These are phyloP conservation scores for Catocala sponsa DNA, from an alignment of 2,888 invertebrate species.

Conservation along the genomic window DNA sequence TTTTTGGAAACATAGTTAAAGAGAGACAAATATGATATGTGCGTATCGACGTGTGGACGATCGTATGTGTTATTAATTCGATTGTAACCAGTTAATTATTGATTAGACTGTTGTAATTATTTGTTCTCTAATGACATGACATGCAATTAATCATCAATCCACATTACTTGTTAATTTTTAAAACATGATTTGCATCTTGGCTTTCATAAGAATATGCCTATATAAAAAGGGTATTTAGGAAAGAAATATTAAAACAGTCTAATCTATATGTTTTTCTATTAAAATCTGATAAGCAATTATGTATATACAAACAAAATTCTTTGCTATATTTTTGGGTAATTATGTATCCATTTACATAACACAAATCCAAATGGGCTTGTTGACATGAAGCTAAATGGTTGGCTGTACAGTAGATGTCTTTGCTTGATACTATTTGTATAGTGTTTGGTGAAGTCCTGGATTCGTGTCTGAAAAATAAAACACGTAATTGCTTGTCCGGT, in stretches of 20 bases:
- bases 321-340: constrained; percentile 1
- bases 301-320: constrained; percentile 44
- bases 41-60: constrained; percentile 86
- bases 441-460: constrained; percentile 57
- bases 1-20: constrained; percentile 82
- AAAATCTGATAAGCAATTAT: constrained; percentile 59
- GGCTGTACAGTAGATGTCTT: constrained; percentile 83
- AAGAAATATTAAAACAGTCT: constrained; percentile 46
- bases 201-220: too few species aligned
- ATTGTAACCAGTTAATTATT: constrained; percentile 67
- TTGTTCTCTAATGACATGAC: background rate
- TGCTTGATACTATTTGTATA: constrained; percentile 77
- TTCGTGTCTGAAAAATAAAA: constrained; percentile 35
- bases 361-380: constrained; percentile 39
- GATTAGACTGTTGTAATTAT: constrained; percentile 63
- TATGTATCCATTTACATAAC: constrained; percentile 1
- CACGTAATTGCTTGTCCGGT: constrained; percentile 60
- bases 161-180: too few species aligned
- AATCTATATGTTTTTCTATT: constrained; percentile 60
- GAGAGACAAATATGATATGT: constrained; percentile 84
- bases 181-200: too few species aligned
- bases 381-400: constrained; percentile 72
- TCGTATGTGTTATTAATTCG: constrained; percentile 80
- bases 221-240: too few species aligned
- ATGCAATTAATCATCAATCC: too few species aligned